Conservation (phyloP, 2,888 invertebrate species). For the Clivina fossor region DNA sequence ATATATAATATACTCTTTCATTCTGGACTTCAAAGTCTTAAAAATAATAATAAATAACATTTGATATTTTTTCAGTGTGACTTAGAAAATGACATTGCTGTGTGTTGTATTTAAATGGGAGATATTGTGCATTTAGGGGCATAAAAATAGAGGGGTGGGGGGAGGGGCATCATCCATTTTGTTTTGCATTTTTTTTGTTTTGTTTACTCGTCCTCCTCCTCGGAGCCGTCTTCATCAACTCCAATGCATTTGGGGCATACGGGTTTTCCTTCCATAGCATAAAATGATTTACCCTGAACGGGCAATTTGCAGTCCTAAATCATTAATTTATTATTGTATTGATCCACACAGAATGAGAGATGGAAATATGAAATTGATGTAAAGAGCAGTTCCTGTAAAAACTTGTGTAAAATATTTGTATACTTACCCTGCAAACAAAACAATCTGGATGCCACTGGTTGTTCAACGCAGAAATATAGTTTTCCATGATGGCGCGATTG, state of each 20-base stretch:
- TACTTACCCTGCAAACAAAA: slow-evolving; percentile 98
- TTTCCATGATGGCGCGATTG: slow-evolving; percentile 93
- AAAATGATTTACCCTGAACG: slow-evolving; percentile 94
- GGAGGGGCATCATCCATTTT: slow-evolving; percentile 42
- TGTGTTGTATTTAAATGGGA: slow-evolving; percentile 25
- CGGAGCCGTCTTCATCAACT: slow-evolving; percentile 80
- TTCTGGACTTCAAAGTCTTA: slow-evolving; percentile 26
- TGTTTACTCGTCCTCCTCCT: slow-evolving; percentile 50
- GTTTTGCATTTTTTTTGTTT: slow-evolving; percentile 53
- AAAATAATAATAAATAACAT: too few species aligned
- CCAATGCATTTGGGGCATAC: slow-evolving; percentile 94
- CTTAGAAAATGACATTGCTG: slow-evolving; percentile 19
- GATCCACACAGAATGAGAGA: too few species aligned
- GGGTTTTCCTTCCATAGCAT: slow-evolving; percentile 95
- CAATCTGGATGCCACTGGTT: slow-evolving; percentile 99
- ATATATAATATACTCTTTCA: slow-evolving; percentile 34
- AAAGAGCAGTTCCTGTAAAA: too few species aligned
- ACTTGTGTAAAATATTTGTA: too few species aligned
- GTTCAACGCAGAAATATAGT: slow-evolving; percentile 96
- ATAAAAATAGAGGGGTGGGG: slow-evolving; percentile 35
- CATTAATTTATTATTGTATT: slow-evolving; percentile 12
- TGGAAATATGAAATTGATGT: too few species aligned
- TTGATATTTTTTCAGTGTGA: slow-evolving; percentile 18
- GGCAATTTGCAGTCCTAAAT: slow-evolving; percentile 89
- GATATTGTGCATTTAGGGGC: slow-evolving; percentile 41